These are phyloP conservation scores for Amphiprion clarkii DNA, from an alignment of 2,797 vertebrate genomes.

Conservation along the genomic window DNA sequence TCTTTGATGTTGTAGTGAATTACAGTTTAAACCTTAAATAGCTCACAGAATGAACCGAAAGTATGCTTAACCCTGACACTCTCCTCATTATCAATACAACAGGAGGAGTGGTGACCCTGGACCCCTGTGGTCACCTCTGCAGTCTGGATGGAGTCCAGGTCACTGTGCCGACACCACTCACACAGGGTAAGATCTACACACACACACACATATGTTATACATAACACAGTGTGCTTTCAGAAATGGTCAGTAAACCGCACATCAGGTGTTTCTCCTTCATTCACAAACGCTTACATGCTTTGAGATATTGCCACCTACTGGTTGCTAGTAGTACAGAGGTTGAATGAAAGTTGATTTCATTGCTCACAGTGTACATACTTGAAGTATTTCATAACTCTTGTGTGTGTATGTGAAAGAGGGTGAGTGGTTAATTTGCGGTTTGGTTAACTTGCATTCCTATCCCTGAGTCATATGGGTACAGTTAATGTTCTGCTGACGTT, in stretches of 20 bases:
- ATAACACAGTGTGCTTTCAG: neutral
- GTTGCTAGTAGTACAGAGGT: slow-evolving; percentile 6
- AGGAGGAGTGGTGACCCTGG: slow-evolving; percentile 84
- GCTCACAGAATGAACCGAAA: neutral
- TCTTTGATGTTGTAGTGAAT: neutral
- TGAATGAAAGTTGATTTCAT: slow-evolving; percentile 23
- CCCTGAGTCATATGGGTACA: slow-evolving; percentile 57
- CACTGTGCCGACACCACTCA: slow-evolving; percentile 84
- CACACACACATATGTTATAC: neutral
- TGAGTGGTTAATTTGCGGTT: slow-evolving; percentile 58
- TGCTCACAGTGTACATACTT: slow-evolving; percentile 26
- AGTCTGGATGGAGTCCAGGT: slow-evolving; percentile 86
- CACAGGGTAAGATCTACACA: slow-evolving; percentile 82
- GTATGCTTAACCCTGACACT: neutral
- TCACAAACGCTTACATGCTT: slow-evolving; percentile 9
- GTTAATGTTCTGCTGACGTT: slow-evolving; percentile 52
- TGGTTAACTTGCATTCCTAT: slow-evolving; percentile 62
- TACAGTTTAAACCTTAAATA: neutral
- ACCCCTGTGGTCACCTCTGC: slow-evolving; percentile 87
- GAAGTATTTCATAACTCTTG: slow-evolving; percentile 47
- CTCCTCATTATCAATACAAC: slow-evolving; percentile 17
- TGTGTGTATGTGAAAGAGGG: slow-evolving; percentile 16
- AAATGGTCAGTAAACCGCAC: neutral
- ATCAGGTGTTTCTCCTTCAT: neutral
- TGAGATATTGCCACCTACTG: slow-evolving; percentile 66